A percentile compares a stretch with the other conserved stretches of the same genome.
Conservation (phyloP, 2,888 invertebrate genomes). For the Drosophila nigricruria region DNA sequence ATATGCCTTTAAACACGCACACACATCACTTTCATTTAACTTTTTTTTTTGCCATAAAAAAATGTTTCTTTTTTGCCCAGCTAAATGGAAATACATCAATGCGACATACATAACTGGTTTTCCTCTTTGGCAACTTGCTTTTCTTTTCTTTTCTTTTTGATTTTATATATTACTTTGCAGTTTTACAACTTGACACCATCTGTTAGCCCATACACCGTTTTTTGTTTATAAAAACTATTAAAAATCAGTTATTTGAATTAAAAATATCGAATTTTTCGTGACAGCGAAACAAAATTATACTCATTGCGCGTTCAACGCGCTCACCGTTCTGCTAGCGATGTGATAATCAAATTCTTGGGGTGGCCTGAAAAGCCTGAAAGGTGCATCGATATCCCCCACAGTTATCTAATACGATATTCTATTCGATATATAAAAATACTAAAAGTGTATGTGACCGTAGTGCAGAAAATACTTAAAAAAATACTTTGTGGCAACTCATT, state of each 20-base stretch:
- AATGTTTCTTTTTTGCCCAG: slow-evolving; percentile 53
- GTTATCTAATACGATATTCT: slow-evolving; percentile 2
- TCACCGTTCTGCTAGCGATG: slow-evolving; percentile 41
- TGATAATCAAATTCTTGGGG: slow-evolving; percentile 40
- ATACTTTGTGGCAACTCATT: not conserved
- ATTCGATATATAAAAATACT: slow-evolving; percentile 15
- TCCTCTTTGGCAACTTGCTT: slow-evolving; percentile 48
- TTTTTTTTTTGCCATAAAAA: slow-evolving; percentile 62
- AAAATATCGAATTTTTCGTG: slow-evolving; percentile 20
- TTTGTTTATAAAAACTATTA: slow-evolving; percentile 37
- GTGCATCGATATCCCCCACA: slow-evolving; percentile 33
- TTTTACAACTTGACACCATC: slow-evolving; percentile 13
- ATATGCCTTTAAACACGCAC: slow-evolving; percentile 48
- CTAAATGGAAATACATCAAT: slow-evolving; percentile 66
- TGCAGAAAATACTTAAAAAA: not conserved
- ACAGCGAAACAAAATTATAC: slow-evolving; percentile 27
- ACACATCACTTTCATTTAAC: slow-evolving; percentile 73
- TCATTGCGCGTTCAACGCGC: slow-evolving; percentile 59
- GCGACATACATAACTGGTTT: slow-evolving; percentile 69
- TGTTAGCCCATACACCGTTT: slow-evolving; percentile 20
- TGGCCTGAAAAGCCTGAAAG: slow-evolving; percentile 11
- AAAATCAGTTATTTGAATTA: slow-evolving; percentile 29
- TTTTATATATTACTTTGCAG: slow-evolving; percentile 9
- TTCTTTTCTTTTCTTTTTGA: slow-evolving; percentile 17
- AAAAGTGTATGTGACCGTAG: not conserved